Conservation (phyloP, 2,113 vertebrate species). For the Anhinga anhinga region DNA sequence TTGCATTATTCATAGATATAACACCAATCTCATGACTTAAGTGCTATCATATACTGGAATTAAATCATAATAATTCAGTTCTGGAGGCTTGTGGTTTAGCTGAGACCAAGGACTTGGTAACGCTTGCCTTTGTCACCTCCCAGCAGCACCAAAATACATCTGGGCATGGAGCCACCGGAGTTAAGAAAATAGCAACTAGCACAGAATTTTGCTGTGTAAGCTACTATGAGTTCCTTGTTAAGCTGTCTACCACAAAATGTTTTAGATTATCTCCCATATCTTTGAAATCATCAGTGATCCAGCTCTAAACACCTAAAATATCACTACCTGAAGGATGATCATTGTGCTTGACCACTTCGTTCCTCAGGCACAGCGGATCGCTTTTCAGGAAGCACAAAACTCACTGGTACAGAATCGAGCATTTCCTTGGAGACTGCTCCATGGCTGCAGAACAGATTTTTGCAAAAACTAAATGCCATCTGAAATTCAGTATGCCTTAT, state of each 20-base stretch:
- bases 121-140: constrained; percentile 55
- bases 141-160: constrained; percentile 51
- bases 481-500: neutral
- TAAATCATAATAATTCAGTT: constrained; percentile 44
- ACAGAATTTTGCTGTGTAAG: constrained; percentile 28
- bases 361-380: neutral
- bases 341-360: neutral
- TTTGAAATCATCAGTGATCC: neutral
- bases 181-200: constrained; percentile 33
- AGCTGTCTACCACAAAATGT: neutral
- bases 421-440: neutral
- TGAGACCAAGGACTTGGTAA: constrained; percentile 14
- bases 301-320: neutral
- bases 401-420: neutral
- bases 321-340: neutral
- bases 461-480: neutral
- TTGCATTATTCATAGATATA: constrained; percentile 56
- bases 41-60: constrained; percentile 43
- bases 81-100: constrained; percentile 12
- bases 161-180: constrained; percentile 35
- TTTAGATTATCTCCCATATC: neutral
- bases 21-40: constrained; percentile 48
- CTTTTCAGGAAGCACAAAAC: neutral
- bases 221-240: neutral
- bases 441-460: neutral